Evolutionary conservation across 1,140 invertebrate species (phyloP).

Genomic region (Lineus longissimus): DNA sequence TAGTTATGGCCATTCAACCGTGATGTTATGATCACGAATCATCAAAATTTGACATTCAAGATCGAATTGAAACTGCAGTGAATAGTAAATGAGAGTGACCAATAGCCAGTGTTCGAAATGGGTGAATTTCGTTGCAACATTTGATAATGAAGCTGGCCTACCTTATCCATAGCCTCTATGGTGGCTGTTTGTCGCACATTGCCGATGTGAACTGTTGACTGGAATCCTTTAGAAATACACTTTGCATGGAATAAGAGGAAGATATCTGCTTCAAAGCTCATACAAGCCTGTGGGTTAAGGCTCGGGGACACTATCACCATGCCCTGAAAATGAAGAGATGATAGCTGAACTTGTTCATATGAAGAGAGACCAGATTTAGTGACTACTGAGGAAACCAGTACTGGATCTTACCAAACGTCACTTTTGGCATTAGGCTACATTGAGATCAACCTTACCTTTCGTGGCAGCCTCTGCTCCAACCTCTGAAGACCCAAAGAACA

Average conservation of each 20-base stretch:
- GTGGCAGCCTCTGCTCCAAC: constrained; percentile 56
- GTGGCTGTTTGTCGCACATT: constrained; percentile 88
- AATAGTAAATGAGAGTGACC: constrained; percentile 51
- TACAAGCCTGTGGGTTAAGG: constrained; percentile 45
- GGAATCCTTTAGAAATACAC: constrained; percentile 81
- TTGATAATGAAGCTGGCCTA: constrained; percentile 20
- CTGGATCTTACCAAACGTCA: too few relatives aligned
- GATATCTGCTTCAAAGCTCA: constrained; percentile 68
- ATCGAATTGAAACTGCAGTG: not conserved
- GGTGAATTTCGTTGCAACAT: not conserved
- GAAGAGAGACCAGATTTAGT: too few relatives aligned
- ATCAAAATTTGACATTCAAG: not conserved
- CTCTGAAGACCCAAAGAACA: constrained; percentile 77
- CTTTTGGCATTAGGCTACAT: too few relatives aligned
- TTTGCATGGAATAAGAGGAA: constrained; percentile 79
- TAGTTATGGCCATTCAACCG: too few relatives aligned
- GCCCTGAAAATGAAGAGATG: constrained; percentile 39
- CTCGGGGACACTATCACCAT: constrained; percentile 54
- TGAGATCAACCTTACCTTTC: constrained; percentile 82
- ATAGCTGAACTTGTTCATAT: too few relatives aligned
- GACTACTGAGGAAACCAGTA: too few relatives aligned
- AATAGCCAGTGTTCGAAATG: not conserved
- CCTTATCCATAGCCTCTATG: constrained; percentile 59
- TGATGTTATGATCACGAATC: not conserved
- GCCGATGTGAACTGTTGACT: constrained; percentile 90